These are phyloP conservation scores for Cremastinae sp. DNA, from an alignment of 2,888 invertebrate species.

Conservation along the genomic window DNA sequence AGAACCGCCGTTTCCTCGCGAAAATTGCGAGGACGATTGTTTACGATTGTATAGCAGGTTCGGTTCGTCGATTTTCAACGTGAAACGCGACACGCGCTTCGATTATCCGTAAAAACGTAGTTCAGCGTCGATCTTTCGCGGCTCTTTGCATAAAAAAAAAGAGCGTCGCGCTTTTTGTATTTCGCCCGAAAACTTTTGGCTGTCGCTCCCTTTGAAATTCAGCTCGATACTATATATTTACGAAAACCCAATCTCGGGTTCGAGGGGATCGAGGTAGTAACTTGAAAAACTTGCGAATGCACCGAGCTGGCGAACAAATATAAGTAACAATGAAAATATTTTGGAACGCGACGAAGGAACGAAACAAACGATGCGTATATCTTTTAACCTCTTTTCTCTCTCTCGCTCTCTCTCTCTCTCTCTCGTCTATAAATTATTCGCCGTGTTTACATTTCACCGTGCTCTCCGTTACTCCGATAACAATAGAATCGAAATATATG, in stretches of 20 bases:
- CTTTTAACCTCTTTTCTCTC: conserved; percentile 17
- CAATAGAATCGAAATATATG: conserved; percentile 23
- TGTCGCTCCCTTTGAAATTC: too few relatives aligned
- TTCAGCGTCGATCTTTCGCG: too few relatives aligned
- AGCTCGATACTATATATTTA: too few relatives aligned
- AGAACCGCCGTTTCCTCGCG: conserved; percentile 52
- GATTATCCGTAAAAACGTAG: too few relatives aligned
- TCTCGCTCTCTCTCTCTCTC: conserved; percentile 6
- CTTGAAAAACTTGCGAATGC: conserved; percentile 24
- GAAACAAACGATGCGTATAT: conserved; percentile 17
- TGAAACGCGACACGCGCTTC: not conserved
- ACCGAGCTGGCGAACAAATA: conserved; percentile 12
- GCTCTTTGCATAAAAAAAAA: too few relatives aligned
- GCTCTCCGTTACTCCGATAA: conserved; percentile 16
- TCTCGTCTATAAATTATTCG: not conserved
- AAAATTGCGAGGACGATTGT: conserved; percentile 32
- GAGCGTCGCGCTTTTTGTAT: not conserved
- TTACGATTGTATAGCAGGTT: conserved; percentile 39
- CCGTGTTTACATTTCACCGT: not conserved
- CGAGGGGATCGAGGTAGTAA: conserved; percentile 32
- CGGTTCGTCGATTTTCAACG: not conserved
- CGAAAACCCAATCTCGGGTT: too few relatives aligned
- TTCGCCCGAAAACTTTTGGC: not conserved
- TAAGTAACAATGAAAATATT: not conserved
- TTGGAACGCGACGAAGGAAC: not conserved